Percentiles rank a stretch among this genome's conserved stretches.
These are phyloP conservation scores for Betta splendens DNA, from an alignment of 2,797 vertebrate genomes.

Conservation along the genomic window DNA sequence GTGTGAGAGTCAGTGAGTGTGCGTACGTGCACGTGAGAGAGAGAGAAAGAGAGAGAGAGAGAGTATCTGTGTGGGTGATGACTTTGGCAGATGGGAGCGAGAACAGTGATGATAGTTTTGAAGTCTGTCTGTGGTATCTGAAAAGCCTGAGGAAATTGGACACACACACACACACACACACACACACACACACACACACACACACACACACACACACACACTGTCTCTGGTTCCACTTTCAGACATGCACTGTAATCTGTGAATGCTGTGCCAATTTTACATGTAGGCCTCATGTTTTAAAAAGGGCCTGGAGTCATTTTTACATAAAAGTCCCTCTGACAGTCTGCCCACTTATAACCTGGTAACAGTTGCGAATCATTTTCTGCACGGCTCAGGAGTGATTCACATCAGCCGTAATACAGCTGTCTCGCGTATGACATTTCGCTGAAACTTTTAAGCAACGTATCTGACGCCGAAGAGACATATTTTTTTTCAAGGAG, in stretches of 20 bases:
- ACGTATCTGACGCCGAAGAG: constrained; percentile 5
- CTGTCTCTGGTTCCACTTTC: constrained; percentile 67
- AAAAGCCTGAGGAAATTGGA: constrained; percentile 71
- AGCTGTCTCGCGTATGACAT: neutral
- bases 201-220: constrained; percentile 62
- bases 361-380: constrained; percentile 23
- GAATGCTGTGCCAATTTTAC: constrained; percentile 51
- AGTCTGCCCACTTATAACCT: constrained; percentile 25
- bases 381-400: constrained; percentile 12
- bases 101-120: constrained; percentile 75
- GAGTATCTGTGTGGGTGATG: constrained; percentile 62
- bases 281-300: constrained; percentile 44
- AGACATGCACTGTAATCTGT: constrained; percentile 52
- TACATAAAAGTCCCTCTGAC: constrained; percentile 32
- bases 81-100: constrained; percentile 74
- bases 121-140: constrained; percentile 75
- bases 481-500: neutral
- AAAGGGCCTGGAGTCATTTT: constrained; percentile 28
- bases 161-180: constrained; percentile 41
- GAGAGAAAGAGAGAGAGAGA: constrained; percentile 11
- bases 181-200: constrained; percentile 51
- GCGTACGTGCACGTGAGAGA: neutral
- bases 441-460: constrained; percentile 5
- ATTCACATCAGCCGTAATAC: constrained; percentile 7
- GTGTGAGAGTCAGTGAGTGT: constrained; percentile 4